A percentile compares a stretch with the other conserved stretches of the same genome.
phyloP scores from a whole-genome alignment of 2,888 invertebrate genomes.

The Taphrorychus bicolor region DNA sequence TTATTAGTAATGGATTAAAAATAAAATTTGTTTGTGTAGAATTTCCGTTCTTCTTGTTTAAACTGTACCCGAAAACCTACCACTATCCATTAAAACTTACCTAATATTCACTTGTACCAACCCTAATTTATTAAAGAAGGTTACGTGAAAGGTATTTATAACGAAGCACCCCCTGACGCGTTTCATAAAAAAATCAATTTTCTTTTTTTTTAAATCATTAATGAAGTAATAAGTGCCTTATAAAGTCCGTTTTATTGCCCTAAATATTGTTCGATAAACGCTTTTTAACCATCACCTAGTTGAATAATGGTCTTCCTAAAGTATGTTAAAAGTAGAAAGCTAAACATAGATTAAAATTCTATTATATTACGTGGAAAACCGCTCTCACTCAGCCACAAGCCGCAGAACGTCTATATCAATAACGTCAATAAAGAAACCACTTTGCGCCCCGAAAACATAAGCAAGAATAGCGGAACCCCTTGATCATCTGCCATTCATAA shows the following conservation, averaged over 20 bases:
- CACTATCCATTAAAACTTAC: no score
- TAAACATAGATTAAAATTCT: neutral
- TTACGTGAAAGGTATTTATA: neutral
- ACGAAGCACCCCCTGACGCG: neutral
- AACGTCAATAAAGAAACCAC: constrained; percentile 33
- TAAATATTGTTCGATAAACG: neutral
- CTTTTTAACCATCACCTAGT: neutral
- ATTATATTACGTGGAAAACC: neutral
- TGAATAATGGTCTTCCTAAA: neutral
- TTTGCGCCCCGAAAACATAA: constrained; percentile 29
- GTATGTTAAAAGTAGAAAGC: neutral
- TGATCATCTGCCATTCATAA: constrained; percentile 55
- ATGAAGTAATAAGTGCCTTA: neutral
- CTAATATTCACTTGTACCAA: no score
- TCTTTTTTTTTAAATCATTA: neutral
- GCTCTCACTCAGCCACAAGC: neutral
- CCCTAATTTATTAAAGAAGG: neutral
- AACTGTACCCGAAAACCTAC: no score
- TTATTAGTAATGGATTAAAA: no score
- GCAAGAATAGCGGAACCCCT: constrained; percentile 46
- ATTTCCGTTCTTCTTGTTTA: no score
- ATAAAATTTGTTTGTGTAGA: no score
- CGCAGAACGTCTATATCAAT: constrained; percentile 13
- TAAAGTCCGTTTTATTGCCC: neutral
- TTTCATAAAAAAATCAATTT: neutral